These are phyloP conservation scores for Onychomys arenicola DNA, from an alignment of 2,797 vertebrate species.

Conservation along the genomic window DNA sequence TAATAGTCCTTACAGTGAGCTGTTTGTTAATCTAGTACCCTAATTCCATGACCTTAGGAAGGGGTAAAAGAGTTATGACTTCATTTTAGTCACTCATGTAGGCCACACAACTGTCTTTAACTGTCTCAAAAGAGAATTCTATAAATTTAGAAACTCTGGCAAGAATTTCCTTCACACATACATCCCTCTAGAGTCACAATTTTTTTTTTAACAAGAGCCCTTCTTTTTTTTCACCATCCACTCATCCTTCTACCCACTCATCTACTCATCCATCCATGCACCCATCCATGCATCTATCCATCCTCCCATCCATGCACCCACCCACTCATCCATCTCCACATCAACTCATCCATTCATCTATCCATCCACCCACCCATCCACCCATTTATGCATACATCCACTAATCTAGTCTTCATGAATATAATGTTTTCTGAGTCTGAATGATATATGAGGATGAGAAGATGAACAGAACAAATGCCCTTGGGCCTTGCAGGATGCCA, in stretches of 20 bases:
- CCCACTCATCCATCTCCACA: not conserved
- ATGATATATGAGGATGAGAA: not conserved
- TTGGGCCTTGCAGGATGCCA: not conserved
- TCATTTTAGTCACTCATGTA: not conserved
- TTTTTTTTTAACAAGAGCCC: not conserved
- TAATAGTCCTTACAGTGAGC: accelerated
- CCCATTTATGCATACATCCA: not conserved
- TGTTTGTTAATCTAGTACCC: not conserved
- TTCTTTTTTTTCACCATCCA: not conserved
- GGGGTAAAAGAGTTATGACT: not conserved
- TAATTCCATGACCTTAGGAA: not conserved
- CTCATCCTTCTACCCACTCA: not conserved
- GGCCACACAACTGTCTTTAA: not conserved
- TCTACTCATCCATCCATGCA: not conserved
- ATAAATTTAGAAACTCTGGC: constrained; percentile 41
- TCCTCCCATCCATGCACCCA: no score
- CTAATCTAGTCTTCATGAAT: not conserved
- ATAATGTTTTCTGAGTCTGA: not conserved
- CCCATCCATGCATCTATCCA: not conserved
- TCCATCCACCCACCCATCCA: no score
- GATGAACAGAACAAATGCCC: no score
- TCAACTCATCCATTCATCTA: not conserved
- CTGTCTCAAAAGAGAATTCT: not conserved
- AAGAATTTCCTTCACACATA: not conserved
- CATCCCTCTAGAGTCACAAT: not conserved